Base-by-base conservation (phyloP, 2,797 vertebrate species). In the Florisuga fusca region DNA sequence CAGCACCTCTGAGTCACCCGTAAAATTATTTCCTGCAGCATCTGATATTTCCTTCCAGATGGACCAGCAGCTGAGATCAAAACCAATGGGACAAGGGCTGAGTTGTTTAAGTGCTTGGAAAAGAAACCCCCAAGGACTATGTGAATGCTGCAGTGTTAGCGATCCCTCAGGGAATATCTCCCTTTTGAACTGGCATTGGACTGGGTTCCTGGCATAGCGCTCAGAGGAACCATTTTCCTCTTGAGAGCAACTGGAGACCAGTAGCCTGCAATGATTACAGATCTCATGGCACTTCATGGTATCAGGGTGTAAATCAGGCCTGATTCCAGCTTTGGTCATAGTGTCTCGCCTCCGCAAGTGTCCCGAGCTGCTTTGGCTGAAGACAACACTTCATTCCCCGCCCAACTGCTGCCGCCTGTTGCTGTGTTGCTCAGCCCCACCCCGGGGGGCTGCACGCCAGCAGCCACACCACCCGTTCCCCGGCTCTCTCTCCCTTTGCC, bases 31-130 rank as follows among this genome's bases (percentile, higher is more conserved):
- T 94, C 95, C 95, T 94, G 94, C 61, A 94, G 89, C 83, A 94
- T 96, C 67, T 93, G 87, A 93, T 94, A 82, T 94, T 96, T 97
- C 95, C 95, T 94, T 92, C 94, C 93, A 97, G 87, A 95, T 94
- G 94, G 87, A 94, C 85, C 91, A 89, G 92, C 87, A 94, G 83
- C 94, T 90, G 93, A 97, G 95, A 96, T 96, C 96, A 96, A 95
- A 97, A 96, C 94, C 87, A 77, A 71, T n/a, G 57, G 84, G 87
- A 95, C 95, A 96, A 96, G 91, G 91, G 77, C 85, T 77, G 95
- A 81, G 87, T 82, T 96, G 95, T 96, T 93, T 90, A 94, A 94
- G 51, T 48, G 74, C 64, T 77, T 75, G 80, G 87, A 95, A 93
- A 81, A 92, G 43, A 93, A 94, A 84, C 33, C 64, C 84, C 85